phyloP scores from a whole-genome alignment of 2,888 invertebrate species.

The Lissocephala sabroskyi region DNA sequence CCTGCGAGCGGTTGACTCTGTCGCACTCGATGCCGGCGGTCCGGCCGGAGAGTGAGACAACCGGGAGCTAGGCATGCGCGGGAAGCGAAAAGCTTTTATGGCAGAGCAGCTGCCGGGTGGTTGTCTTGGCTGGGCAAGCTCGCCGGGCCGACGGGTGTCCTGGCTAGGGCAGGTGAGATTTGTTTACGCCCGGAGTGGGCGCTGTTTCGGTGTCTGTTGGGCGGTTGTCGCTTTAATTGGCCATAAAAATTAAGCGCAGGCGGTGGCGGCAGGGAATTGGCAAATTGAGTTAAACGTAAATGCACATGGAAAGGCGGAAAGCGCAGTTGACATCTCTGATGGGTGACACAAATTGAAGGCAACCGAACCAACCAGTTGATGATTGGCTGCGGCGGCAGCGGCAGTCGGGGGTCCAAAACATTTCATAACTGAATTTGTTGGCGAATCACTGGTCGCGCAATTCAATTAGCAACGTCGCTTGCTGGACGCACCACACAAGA shows the following conservation, averaged over 20 bases:
- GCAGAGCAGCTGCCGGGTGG: conserved; percentile 12
- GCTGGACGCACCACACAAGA: too few relatives aligned
- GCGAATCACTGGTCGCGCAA: too few relatives aligned
- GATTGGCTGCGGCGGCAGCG: too few relatives aligned
- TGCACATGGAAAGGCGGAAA: neutral
- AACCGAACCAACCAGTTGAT: too few relatives aligned
- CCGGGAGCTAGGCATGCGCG: conserved; percentile 29
- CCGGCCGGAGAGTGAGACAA: neutral
- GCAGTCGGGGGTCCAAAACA: too few relatives aligned
- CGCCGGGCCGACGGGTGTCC: conserved; percentile 7
- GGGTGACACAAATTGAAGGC: too few relatives aligned
- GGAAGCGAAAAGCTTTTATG: too few relatives aligned
- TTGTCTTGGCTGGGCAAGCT: conserved; percentile 24
- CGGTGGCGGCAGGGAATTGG: neutral
- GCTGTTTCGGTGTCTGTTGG: too few relatives aligned
- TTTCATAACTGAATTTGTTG: too few relatives aligned
- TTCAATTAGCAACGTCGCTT: too few relatives aligned
- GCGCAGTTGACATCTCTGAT: neutral
- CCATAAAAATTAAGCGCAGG: neutral
- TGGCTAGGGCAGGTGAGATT: conserved; percentile 37
- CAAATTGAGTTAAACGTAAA: neutral
- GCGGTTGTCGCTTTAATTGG: neutral
- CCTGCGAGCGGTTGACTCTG: conserved; percentile 3
- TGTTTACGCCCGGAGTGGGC: conserved; percentile 55
- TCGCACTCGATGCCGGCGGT: conserved; percentile 13